phyloP scores from a whole-genome alignment of 2,888 invertebrate species.

The Phortica magna region DNA sequence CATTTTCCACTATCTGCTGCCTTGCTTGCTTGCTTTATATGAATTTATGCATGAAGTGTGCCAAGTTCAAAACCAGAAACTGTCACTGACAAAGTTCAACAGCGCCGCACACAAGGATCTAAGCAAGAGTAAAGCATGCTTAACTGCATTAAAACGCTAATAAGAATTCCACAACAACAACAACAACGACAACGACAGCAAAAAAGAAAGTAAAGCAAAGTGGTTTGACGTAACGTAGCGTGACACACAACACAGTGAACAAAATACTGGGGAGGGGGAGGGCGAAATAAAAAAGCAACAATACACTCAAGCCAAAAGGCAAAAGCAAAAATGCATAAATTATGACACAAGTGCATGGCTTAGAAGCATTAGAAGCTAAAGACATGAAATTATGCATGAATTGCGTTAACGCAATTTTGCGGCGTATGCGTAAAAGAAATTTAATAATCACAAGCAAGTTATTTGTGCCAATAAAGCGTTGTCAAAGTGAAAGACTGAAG shows the following conservation, averaged over 20 bases:
- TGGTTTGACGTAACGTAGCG: too few species aligned
- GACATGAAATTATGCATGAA: not conserved
- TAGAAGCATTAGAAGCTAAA: too few species aligned
- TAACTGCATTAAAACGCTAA: conserved; percentile 19
- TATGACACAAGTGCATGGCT: too few species aligned
- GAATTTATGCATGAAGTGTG: conserved; percentile 31
- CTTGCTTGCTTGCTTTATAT: not conserved
- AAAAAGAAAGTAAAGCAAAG: conserved; percentile 4
- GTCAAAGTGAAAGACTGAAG: too few species aligned
- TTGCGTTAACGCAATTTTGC: not conserved
- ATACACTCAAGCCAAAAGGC: too few species aligned
- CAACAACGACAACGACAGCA: not conserved
- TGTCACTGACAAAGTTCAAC: conserved; percentile 21
- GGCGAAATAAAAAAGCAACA: not conserved
- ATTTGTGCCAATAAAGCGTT: too few species aligned
- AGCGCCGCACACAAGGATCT: not conserved
- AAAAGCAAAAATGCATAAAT: too few species aligned
- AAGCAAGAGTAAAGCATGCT: not conserved
- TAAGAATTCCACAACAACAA: conserved; percentile 5
- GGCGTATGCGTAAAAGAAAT: not conserved
- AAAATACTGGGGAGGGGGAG: not conserved
- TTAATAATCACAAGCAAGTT: not conserved
- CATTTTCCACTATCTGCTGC: not conserved
- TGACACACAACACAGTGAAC: too few species aligned
- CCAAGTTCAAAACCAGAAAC: conserved; percentile 28